Base-by-base conservation (phyloP, 2,888 invertebrate genomes). In the Harmothoe impar region DNA sequence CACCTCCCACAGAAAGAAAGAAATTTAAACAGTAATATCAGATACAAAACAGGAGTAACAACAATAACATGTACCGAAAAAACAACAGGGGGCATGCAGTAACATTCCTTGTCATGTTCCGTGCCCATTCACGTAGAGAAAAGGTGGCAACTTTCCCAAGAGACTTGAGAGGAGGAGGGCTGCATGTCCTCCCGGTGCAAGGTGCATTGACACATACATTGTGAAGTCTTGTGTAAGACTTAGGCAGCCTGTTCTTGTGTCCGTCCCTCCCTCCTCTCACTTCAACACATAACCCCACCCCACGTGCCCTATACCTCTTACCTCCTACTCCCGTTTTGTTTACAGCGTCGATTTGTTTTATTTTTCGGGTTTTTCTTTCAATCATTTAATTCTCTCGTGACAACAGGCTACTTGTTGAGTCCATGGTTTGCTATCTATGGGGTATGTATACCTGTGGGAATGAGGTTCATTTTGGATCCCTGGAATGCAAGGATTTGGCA, bases 171-270 rank as follows among this genome's bases (percentile, higher is more conserved):
- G 29, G 62, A 62, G 12, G 62, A 5, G 15, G 62, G 62, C n/a
- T 3, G n/a, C 62, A n/a, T 20, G 62, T 62, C 62, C n/a, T 62
- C 43, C 43, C 43, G 25, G 29, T 72, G 62, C n/a, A 29, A 15
- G 31, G 72, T 72, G 31, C 72, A 72, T 15, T 72, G 72, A 72
- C 31, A 72, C 31, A 72, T 23, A 29, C 29, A 12, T 7, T 72
- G 72, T 72, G 72, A 29, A 72, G 1, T 72, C 72, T 72, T 72
- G 72, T 72, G 72, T 72, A 72, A 72, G 72, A 72, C 31, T 25
- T 7, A 29, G 31, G 15, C 15, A 25, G 62, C 15, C 29, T 25
- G 25, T 72, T 25, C 72, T 43, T 10, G 5, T 43, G 10, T 10
- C 3, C 3, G 43, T 43, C 43, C 3, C 43, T 43, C 43, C 43